Percentiles rank a stretch among this genome's conserved stretches.
phyloP scores from a whole-genome alignment of 64 coral and sea anemone genomes.

The Trachythela sp. region DNA sequence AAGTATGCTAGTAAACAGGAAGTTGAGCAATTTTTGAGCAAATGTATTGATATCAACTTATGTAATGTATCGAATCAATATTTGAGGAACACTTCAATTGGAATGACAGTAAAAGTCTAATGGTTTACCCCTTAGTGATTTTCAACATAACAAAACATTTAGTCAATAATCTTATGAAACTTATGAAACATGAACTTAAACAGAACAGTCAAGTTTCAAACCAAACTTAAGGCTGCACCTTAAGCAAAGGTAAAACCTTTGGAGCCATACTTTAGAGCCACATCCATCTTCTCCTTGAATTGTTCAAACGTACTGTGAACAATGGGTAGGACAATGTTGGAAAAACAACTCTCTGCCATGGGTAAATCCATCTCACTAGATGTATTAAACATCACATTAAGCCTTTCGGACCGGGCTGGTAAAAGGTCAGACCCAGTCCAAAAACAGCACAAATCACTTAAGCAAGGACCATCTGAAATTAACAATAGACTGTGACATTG shows the following conservation, averaged over 20 bases:
- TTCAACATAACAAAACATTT: neutral
- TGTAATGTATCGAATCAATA: no score
- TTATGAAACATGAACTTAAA: neutral
- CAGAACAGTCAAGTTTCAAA: neutral
- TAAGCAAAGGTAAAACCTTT: neutral
- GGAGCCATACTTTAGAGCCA: conserved; percentile 6
- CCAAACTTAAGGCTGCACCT: neutral
- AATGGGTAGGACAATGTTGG: conserved; percentile 1
- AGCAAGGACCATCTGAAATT: neutral
- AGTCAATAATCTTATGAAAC: neutral
- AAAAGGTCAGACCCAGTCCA: neutral
- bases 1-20: no score
- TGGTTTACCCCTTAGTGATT: neutral
- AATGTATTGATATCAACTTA: no score
- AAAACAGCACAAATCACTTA: neutral
- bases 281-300: neutral
- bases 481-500: neutral
- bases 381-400: neutral
- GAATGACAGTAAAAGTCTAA: neutral
- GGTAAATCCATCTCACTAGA: neutral
- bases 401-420: neutral
- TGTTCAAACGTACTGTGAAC: neutral
- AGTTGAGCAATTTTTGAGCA: no score
- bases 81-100: no score
- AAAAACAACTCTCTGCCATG: conserved; percentile 5